These are phyloP conservation scores for Corapipo altera DNA, from an alignment of 2,113 vertebrate species.

Conservation along the genomic window DNA sequence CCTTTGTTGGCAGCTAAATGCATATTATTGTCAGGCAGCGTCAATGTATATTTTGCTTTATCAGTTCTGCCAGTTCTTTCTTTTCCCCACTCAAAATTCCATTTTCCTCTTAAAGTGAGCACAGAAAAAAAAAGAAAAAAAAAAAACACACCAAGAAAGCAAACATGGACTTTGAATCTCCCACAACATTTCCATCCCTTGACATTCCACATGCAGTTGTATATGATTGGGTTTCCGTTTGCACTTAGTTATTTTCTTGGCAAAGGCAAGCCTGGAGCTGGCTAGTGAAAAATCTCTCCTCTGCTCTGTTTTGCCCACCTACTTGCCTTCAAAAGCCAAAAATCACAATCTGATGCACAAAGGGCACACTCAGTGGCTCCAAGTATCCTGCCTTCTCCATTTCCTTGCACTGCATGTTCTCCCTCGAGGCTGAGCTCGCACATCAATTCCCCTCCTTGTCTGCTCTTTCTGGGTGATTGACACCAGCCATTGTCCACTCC, in stretches of 20 bases:
- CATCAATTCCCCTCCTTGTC: not conserved
- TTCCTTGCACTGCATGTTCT: not conserved
- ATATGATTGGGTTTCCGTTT: not conserved
- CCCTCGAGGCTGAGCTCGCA: not conserved
- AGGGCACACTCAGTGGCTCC: not conserved
- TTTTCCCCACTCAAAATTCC: not conserved
- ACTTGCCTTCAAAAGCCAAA: conserved; percentile 9
- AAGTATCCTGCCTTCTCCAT: not conserved
- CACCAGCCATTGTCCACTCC: not conserved
- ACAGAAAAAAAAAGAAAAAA: not conserved
- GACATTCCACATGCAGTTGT: not conserved
- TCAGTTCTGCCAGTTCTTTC: not conserved
- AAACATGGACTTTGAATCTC: not conserved
- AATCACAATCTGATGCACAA: conserved; percentile 30
- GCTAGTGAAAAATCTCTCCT: not conserved
- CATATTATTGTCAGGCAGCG: not conserved
- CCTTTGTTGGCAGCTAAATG: not conserved
- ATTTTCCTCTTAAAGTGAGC: not conserved
- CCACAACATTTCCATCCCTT: not conserved
- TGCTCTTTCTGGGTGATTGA: not conserved
- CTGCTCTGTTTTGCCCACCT: not conserved
- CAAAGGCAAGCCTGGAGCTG: not conserved
- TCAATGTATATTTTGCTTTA: not conserved
- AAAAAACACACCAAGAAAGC: not conserved
- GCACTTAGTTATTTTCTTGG: not conserved